These are phyloP conservation scores for Pristionchus pacificus DNA, from an alignment of 1,140 invertebrate species.

Conservation along the genomic window DNA sequence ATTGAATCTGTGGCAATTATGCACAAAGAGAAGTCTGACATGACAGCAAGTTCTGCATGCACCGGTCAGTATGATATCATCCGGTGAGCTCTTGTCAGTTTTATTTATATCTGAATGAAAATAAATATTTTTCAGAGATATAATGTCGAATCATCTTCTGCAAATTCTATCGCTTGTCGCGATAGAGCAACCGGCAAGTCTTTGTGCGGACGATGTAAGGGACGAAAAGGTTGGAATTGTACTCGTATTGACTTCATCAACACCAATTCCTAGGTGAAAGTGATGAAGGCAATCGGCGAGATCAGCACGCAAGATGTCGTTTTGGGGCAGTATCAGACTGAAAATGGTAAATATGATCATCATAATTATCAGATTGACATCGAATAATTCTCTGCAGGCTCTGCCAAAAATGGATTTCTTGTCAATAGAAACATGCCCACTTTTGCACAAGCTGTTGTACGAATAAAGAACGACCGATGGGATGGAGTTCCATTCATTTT, in stretches of 20 bases:
- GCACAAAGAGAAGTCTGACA: slow-evolving; percentile 98
- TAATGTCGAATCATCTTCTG: slow-evolving; percentile 93
- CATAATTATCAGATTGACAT: no score
- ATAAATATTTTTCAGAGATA: slow-evolving; percentile 38
- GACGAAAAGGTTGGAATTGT: slow-evolving; percentile 82
- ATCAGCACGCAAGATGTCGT: slow-evolving; percentile 78
- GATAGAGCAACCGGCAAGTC: slow-evolving; percentile 94
- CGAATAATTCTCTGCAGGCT: no score
- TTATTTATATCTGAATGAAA: no score
- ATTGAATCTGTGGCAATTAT: slow-evolving; percentile 90
- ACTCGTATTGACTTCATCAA: no score
- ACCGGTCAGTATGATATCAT: slow-evolving; percentile 99
- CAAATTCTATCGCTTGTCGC: slow-evolving; percentile 94
- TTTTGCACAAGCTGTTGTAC: no score
- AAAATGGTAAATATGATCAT: no score
- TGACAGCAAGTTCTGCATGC: slow-evolving; percentile 93
- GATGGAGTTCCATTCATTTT: no score
- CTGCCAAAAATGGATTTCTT: no score
- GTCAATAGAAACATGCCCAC: no score
- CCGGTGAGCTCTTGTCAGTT: no score
- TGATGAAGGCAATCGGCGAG: slow-evolving; percentile 78
- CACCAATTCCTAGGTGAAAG: slow-evolving; percentile 79
- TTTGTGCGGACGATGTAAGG: slow-evolving; percentile 91
- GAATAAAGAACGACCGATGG: no score
- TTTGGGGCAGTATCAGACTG: slow-evolving; percentile 94